phyloP scores from a whole-genome alignment of 2,797 vertebrate species.

The Columba guinea region DNA sequence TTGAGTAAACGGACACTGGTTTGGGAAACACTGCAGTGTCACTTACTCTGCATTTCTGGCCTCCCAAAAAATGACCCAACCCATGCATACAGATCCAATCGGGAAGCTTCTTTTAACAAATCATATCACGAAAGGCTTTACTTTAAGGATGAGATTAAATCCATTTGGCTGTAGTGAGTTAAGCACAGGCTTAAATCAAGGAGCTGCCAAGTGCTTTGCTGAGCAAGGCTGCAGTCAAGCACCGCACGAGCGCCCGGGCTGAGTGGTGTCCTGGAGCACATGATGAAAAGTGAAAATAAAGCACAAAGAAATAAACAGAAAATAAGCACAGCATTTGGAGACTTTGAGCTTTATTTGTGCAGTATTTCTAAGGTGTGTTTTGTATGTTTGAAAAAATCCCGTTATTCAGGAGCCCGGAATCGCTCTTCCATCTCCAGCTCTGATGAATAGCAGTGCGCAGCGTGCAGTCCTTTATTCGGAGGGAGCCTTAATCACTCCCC shows the following conservation, averaged over 20 bases:
- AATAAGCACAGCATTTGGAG: background rate
- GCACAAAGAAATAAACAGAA: conserved; percentile 3
- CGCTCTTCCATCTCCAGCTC: background rate
- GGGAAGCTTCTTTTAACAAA: background rate
- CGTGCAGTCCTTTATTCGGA: conserved; percentile 4
- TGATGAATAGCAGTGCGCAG: conserved; percentile 17
- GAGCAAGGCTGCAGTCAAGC: background rate
- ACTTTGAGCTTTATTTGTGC: conserved; percentile 28
- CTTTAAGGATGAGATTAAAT: background rate
- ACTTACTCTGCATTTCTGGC: background rate
- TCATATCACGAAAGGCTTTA: background rate
- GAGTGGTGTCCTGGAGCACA: background rate
- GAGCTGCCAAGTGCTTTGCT: background rate
- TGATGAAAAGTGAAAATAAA: background rate
- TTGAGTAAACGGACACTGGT: background rate
- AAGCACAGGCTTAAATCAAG: background rate
- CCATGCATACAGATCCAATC: background rate
- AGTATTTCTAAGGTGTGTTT: conserved; percentile 50
- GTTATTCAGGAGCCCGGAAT: conserved; percentile 32
- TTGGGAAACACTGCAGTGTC: background rate
- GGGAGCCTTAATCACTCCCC: conserved; percentile 41
- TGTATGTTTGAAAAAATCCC: conserved; percentile 37
- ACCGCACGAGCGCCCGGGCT: accelerated
- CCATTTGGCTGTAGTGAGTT: background rate
- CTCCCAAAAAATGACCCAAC: background rate